Conservation (phyloP, 2,888 invertebrate species). For the Protonemura montana region DNA sequence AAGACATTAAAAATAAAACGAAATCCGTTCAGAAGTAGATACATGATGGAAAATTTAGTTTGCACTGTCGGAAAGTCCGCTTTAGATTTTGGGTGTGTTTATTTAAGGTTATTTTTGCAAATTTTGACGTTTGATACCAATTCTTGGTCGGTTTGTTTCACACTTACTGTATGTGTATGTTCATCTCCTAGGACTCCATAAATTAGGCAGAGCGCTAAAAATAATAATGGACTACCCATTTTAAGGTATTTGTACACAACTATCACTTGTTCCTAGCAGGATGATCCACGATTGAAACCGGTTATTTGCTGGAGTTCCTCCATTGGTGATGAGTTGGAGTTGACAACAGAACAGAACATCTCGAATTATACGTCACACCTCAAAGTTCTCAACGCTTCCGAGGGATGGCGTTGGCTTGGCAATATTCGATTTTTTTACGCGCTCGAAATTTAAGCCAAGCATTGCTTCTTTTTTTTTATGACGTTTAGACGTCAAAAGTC, state of each 20-base stretch:
- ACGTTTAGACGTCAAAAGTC: too few relatives aligned
- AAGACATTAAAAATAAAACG: too few relatives aligned
- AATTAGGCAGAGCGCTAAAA: conserved; percentile 45
- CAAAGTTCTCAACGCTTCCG: neutral
- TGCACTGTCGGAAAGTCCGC: too few relatives aligned
- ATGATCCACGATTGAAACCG: neutral
- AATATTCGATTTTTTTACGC: neutral
- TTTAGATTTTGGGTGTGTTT: neutral
- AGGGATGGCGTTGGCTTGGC: neutral
- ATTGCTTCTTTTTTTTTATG: too few relatives aligned
- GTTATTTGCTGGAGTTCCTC: neutral
- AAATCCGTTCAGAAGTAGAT: neutral
- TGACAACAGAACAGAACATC: neutral
- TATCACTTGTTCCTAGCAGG: neutral
- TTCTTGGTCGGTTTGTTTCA: neutral
- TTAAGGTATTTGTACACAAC: neutral
- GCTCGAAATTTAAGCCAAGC: too few relatives aligned
- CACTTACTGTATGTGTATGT: conserved; percentile 79
- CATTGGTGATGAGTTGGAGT: neutral
- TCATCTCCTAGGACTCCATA: conserved; percentile 67
- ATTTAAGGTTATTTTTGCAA: neutral
- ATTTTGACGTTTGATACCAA: conserved; percentile 7
- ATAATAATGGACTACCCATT: conserved; percentile 22
- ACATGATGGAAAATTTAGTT: neutral
- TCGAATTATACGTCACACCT: neutral